phyloP scores from a whole-genome alignment of 2,797 vertebrate genomes.

The Xenops minutus region DNA sequence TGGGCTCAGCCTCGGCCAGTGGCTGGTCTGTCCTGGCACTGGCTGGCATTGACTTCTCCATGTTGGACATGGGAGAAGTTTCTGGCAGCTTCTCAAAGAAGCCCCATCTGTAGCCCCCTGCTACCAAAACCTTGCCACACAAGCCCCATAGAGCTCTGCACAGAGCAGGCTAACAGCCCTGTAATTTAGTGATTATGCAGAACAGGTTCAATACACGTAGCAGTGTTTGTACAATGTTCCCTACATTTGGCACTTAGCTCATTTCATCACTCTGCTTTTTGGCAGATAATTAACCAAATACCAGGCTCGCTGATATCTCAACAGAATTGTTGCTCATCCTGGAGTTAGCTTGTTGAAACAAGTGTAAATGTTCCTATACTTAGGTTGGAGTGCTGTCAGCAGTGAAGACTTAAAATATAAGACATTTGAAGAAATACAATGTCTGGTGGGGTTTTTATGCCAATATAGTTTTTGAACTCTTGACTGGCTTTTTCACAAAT shows the following conservation, averaged over 20 bases:
- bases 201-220: neutral
- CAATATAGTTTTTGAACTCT: neutral
- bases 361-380: neutral
- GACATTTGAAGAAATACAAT: neutral
- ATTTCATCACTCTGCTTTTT: conserved; percentile 4
- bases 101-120: no score
- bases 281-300: conserved; percentile 28
- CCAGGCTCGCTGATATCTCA: neutral
- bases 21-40: neutral
- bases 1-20: neutral
- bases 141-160: neutral
- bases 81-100: neutral
- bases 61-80: neutral
- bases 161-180: neutral
- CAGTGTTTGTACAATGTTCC: neutral
- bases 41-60: neutral
- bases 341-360: conserved; percentile 36
- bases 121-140: neutral
- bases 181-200: neutral
- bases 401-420: neutral
- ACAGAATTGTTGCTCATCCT: neutral
- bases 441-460: neutral
- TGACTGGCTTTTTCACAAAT: neutral
- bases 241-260: neutral
- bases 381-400: neutral